These are phyloP conservation scores for Cephus spinipes DNA, from an alignment of 2,888 invertebrate species.

Conservation along the genomic window DNA sequence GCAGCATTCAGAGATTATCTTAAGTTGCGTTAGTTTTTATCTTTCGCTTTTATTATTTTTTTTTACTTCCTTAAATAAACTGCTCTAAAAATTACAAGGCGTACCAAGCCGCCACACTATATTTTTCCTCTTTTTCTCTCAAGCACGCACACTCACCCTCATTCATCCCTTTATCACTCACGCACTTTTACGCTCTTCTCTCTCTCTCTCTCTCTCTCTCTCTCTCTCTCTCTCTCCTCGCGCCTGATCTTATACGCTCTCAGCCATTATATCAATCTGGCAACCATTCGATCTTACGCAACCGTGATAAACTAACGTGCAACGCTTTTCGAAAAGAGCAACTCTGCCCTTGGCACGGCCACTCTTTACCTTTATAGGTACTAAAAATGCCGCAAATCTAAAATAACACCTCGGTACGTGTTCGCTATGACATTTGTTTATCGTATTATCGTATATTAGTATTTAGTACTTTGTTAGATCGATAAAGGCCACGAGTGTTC, in stretches of 20 bases:
- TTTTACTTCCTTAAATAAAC: slow-evolving; percentile 19
- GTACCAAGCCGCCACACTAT: slow-evolving; percentile 36
- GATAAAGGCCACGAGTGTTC: slow-evolving; percentile 63
- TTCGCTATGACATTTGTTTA: slow-evolving; percentile 24
- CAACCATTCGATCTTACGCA: no score
- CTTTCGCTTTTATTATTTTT: slow-evolving; percentile 20
- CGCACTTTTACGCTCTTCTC: slow-evolving; percentile 23
- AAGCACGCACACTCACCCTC: slow-evolving; percentile 31
- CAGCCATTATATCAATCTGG: no score
- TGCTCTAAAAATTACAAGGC: slow-evolving; percentile 41
- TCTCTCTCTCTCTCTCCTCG: slow-evolving; percentile 32
- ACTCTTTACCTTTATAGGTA: no score
- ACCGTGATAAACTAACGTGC: no score
- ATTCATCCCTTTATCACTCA: slow-evolving; percentile 24
- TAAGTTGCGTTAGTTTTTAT: slow-evolving; percentile 23
- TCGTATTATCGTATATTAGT: slow-evolving; percentile 32
- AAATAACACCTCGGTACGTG: slow-evolving; percentile 30
- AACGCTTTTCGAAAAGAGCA: no score
- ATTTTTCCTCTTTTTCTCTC: slow-evolving; percentile 15
- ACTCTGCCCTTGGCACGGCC: no score
- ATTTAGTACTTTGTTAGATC: slow-evolving; percentile 27
- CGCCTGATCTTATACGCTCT: slow-evolving; percentile 7
- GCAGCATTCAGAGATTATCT: slow-evolving; percentile 41
- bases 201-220: slow-evolving; percentile 34
- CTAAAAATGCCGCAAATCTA: slow-evolving; percentile 37